phyloP scores from a whole-genome alignment of 2,797 vertebrate species.

The Eleutherodactylus coqui region DNA sequence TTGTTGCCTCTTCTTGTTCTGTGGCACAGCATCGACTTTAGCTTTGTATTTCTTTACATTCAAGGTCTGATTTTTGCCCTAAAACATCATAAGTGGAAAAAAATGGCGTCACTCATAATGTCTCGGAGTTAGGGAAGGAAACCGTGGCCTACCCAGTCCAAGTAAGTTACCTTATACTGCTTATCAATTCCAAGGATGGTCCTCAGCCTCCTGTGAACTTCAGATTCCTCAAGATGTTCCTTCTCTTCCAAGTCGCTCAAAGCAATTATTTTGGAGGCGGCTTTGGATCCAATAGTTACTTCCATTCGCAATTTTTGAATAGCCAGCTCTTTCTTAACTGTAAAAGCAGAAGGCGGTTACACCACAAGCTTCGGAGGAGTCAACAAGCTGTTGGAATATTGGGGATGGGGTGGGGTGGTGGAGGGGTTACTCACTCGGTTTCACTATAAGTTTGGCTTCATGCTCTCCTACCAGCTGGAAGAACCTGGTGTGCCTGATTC shows the following conservation, averaged over 20 bases:
- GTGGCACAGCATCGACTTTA: not conserved
- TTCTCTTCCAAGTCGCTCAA: conserved; percentile 65
- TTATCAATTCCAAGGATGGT: conserved; percentile 75
- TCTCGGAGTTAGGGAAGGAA: too few species aligned
- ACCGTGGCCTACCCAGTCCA: not conserved
- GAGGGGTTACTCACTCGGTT: conserved; percentile 73
- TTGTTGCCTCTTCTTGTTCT: not conserved
- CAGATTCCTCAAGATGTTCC: conserved; percentile 65
- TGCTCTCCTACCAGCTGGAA: conserved; percentile 77
- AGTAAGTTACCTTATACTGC: conserved; percentile 63
- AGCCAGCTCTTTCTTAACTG: conserved; percentile 68
- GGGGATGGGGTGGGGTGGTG: not conserved
- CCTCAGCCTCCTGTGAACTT: conserved; percentile 75
- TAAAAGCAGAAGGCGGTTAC: conserved; percentile 22
- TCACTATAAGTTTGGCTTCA: conserved; percentile 66
- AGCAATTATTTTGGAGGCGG: conserved; percentile 77
- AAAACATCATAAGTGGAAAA: not conserved
- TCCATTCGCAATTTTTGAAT: conserved; percentile 81
- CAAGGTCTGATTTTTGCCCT: conserved; percentile 66
- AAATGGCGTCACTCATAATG: not conserved
- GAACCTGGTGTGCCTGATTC: conserved; percentile 67
- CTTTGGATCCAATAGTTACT: conserved; percentile 76
- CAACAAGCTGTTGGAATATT: not conserved
- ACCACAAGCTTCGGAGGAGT: not conserved
- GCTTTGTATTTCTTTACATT: conserved; percentile 3